Evolutionary conservation across 2,888 invertebrate genomes (phyloP).

Genomic region (Dusona sp.): DNA sequence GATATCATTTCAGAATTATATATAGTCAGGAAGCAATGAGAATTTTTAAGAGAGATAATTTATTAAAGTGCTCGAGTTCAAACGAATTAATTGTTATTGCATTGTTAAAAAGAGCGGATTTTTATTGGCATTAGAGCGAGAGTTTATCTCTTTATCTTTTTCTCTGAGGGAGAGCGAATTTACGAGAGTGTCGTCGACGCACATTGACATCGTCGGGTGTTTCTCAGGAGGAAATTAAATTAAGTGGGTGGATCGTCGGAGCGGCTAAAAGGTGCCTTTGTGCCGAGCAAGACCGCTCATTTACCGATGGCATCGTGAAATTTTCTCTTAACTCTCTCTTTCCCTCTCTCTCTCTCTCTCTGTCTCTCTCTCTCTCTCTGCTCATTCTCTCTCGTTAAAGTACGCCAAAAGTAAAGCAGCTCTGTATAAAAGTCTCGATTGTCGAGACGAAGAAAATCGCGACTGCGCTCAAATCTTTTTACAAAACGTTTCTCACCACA

Average conservation of each 20-base stretch:
- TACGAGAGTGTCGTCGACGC: conserved; percentile 48
- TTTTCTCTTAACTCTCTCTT: conserved; percentile 31
- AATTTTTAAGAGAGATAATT: background rate
- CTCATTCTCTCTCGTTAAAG: conserved; percentile 31
- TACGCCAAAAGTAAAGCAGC: conserved; percentile 22
- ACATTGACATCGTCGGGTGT: conserved; percentile 54
- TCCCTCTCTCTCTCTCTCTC: conserved; percentile 32
- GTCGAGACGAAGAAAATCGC: conserved; percentile 48
- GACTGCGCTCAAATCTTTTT: background rate
- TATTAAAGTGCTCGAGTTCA: background rate
- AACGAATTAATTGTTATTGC: conserved; percentile 10
- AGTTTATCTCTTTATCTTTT: conserved; percentile 4
- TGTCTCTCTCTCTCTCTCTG: conserved; percentile 5
- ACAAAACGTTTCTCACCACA: background rate
- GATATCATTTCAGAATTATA: background rate
- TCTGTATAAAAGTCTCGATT: conserved; percentile 52
- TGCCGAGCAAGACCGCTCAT: conserved; percentile 53
- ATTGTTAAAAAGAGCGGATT: conserved; percentile 9
- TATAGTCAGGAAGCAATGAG: background rate
- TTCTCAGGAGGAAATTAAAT: conserved; percentile 70
- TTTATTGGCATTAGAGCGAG: conserved; percentile 6
- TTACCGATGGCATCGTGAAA: conserved; percentile 47
- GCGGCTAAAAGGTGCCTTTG: conserved; percentile 72
- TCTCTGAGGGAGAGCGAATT: conserved; percentile 21
- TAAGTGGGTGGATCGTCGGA: conserved; percentile 68